Evolutionary conservation across 2,888 invertebrate species (phyloP).

Genomic region (Lasioglossum vierecki): DNA sequence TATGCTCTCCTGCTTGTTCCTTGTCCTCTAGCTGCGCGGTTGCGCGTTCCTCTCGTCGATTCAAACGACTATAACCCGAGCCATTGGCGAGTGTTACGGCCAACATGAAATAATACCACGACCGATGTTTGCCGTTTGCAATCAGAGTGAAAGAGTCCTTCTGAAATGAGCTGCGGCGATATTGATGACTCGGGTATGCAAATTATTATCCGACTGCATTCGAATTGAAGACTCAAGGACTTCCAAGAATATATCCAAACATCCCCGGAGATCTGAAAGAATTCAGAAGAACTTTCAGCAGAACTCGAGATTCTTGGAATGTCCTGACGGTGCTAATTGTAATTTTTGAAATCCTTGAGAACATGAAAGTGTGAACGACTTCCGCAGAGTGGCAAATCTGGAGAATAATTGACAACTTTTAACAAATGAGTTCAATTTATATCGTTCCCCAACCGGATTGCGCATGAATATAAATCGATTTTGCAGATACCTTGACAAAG

Average conservation of each 20-base stretch:
- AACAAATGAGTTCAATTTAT: not conserved
- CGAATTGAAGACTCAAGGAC: not conserved
- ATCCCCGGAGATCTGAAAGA: not conserved
- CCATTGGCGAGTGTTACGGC: constrained; percentile 47
- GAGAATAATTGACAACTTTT: not conserved
- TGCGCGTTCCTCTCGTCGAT: constrained; percentile 45
- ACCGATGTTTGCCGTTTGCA: constrained; percentile 33
- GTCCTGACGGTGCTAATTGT: not conserved
- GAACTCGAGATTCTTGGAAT: not conserved
- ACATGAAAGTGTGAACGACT: not conserved
- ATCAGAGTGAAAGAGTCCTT: not conserved
- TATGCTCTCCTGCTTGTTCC: constrained; percentile 64
- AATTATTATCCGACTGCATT: not conserved
- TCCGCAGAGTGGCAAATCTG: not conserved
- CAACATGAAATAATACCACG: constrained; percentile 52
- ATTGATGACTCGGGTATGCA: not conserved
- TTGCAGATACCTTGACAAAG: not conserved
- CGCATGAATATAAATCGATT: not conserved
- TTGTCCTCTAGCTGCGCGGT: constrained; percentile 43
- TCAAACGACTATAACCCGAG: constrained; percentile 22
- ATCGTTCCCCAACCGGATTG: not conserved
- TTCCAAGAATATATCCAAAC: not conserved
- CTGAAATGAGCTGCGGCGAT: not conserved
- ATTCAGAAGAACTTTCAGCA: not conserved
- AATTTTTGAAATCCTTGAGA: not conserved